These are phyloP conservation scores for Philereme transversata DNA, from an alignment of 2,888 invertebrate species.

Conservation along the genomic window DNA sequence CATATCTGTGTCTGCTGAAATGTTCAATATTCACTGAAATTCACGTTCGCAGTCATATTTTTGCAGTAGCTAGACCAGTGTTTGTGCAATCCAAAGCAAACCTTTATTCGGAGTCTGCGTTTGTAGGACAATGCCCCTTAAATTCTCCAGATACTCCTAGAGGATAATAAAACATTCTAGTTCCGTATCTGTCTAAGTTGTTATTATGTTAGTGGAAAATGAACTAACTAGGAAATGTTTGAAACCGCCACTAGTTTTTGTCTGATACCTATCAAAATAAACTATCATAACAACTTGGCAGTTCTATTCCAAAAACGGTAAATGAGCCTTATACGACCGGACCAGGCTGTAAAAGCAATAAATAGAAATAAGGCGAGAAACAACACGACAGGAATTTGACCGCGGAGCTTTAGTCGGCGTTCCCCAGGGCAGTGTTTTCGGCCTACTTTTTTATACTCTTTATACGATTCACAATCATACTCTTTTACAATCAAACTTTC, in stretches of 20 bases:
- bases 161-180: not conserved
- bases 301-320: constrained; percentile 29
- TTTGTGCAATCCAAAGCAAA: constrained; percentile 11
- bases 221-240: constrained; percentile 9
- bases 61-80: constrained; percentile 6
- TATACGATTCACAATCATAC: constrained; percentile 31
- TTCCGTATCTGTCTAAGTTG: too few relatives aligned
- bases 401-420: constrained; percentile 25
- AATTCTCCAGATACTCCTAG: not conserved
- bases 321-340: constrained; percentile 23
- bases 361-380: constrained; percentile 37
- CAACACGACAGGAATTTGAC: constrained; percentile 29
- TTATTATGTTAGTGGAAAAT: not conserved
- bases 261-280: constrained; percentile 26
- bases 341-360: constrained; percentile 31
- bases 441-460: constrained; percentile 40
- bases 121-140: not conserved
- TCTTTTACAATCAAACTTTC: constrained; percentile 36
- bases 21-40: constrained; percentile 6
- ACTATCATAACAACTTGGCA: constrained; percentile 29
- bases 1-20: not conserved
- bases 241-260: not conserved
- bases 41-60: constrained; percentile 9
- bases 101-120: constrained; percentile 5
- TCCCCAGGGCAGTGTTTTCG: constrained; percentile 48